These are phyloP conservation scores for Carapus acus DNA, from an alignment of 2,797 vertebrate genomes.

Conservation along the genomic window DNA sequence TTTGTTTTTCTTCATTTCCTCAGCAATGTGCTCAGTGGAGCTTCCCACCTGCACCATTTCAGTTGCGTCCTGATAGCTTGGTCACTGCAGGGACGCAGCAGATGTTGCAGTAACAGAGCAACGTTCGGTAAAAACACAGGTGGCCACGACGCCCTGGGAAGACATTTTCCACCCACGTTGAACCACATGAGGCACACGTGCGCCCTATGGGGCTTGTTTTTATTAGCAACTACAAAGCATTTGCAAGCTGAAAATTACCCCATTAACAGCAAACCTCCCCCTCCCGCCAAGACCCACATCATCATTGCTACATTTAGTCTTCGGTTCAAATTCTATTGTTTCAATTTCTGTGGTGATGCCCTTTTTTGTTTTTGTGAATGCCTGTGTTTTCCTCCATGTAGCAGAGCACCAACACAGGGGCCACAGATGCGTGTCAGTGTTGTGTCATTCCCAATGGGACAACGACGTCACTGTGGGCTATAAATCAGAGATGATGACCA, in stretches of 20 bases:
- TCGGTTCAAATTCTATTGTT: background rate
- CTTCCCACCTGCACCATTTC: background rate
- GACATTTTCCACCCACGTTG: conserved; percentile 6
- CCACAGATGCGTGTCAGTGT: background rate
- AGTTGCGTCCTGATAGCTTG: background rate
- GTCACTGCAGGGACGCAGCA: conserved; percentile 6
- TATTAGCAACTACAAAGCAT: conserved; percentile 17
- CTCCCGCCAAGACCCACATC: background rate
- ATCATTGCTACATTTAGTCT: background rate
- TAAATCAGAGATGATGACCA: background rate
- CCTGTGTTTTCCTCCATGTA: no score
- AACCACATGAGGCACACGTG: conserved; percentile 3
- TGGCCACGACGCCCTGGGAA: conserved; percentile 18
- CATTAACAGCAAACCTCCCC: background rate
- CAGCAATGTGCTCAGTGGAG: background rate
- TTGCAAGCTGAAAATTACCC: conserved; percentile 8
- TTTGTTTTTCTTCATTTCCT: background rate
- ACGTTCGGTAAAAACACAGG: conserved; percentile 22
- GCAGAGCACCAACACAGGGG: background rate
- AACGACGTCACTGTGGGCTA: background rate
- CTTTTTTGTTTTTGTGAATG: conserved; percentile 2
- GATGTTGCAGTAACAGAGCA: conserved; percentile 13
- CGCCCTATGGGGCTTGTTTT: conserved; percentile 7
- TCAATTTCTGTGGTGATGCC: background rate
- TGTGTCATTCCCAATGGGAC: background rate